Evolutionary conservation across 2,797 vertebrate species (phyloP).

Genomic region (Micrastur ruficollis): DNA sequence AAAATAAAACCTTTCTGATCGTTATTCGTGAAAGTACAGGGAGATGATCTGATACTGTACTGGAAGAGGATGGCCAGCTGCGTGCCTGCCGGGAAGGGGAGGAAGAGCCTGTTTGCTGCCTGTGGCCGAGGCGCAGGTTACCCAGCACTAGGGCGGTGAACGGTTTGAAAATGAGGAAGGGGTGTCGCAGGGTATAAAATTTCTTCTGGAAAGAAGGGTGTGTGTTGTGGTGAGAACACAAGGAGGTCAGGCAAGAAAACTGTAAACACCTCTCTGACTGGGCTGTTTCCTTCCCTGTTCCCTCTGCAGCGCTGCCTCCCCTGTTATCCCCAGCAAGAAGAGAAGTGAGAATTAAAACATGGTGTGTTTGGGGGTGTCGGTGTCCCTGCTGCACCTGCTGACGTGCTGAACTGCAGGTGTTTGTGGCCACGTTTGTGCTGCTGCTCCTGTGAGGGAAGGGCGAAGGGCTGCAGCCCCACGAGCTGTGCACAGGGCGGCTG

Average conservation of each 20-base stretch:
- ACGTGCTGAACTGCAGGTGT: not conserved
- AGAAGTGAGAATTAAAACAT: conserved; percentile 51
- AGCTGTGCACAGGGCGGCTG: fast-evolving
- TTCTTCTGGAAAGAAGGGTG: conserved; percentile 64
- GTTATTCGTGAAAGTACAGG: not conserved
- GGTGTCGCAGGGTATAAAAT: conserved; percentile 55
- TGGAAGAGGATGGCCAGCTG: not conserved
- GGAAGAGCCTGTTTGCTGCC: conserved; percentile 9
- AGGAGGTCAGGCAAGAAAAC: conserved; percentile 33
- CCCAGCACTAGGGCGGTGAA: conserved; percentile 39
- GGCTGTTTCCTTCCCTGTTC: conserved; percentile 60
- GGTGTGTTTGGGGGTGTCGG: not conserved
- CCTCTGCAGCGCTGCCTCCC: not conserved
- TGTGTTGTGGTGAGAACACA: conserved; percentile 53
- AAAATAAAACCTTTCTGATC: not conserved
- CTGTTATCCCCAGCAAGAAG: not conserved
- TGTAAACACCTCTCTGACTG: conserved; percentile 34
- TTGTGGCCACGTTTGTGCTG: not conserved
- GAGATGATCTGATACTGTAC: not conserved
- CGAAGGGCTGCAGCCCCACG: fast-evolving
- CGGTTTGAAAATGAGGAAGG: conserved; percentile 78
- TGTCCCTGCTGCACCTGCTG: conserved; percentile 11
- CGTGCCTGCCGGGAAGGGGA: not conserved
- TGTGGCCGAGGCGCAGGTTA: conserved; percentile 37
- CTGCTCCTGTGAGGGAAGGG: not conserved